Percentiles rank a stretch among this genome's conserved stretches.
Conservation (phyloP, 2,888 invertebrate species). For the Conops quadrifasciatus region DNA sequence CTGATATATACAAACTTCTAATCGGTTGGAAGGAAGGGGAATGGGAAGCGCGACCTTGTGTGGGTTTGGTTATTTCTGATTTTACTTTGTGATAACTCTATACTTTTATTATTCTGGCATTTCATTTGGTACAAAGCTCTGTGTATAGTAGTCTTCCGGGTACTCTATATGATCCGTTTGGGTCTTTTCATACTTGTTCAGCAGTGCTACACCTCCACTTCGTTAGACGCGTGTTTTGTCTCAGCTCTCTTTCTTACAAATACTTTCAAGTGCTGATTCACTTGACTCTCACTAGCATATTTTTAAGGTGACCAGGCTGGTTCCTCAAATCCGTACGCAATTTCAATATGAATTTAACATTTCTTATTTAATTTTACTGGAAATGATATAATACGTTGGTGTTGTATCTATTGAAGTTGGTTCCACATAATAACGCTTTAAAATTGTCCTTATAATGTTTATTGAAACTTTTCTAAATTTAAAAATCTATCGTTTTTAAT, state of each 20-base stretch:
- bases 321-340: background rate
- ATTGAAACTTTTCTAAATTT: no score
- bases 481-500: no score
- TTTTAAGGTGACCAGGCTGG: constrained; percentile 22
- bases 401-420: no score
- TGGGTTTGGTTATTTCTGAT: background rate
- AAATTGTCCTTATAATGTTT: no score
- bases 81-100: no score
- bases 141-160: background rate
- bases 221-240: constrained; percentile 24
- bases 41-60: background rate
- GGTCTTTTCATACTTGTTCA: background rate
- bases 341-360: no score
- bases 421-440: no score
- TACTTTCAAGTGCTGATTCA: background rate
- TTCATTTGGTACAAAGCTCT: background rate
- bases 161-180: background rate
- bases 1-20: background rate
- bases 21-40: background rate
- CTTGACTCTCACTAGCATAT: background rate
- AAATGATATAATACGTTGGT: no score
- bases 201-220: background rate
- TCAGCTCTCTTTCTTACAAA: constrained; percentile 15
- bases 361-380: no score
- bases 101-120: background rate